Percentiles rank a stretch among this genome's conserved stretches.
Conservation (phyloP, 92 coral and sea anemone genomes). For the Micromussa lordhowensis region DNA sequence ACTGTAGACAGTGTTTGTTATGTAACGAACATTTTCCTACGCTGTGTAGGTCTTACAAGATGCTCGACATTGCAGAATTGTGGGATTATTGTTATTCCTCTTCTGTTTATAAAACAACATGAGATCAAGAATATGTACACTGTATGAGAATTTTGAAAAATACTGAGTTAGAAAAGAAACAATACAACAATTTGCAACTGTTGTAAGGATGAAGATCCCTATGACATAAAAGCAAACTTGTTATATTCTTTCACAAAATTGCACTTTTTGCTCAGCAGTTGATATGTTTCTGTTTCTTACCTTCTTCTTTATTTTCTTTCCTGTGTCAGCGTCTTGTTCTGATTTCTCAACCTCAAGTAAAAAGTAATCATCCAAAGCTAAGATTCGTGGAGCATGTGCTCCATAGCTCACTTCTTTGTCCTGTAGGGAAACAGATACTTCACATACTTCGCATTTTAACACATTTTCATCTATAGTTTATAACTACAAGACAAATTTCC, state of each 20-base stretch:
- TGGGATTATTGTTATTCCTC: neutral
- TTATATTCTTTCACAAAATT: no score
- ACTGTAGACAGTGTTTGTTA: no score
- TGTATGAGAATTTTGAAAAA: no score
- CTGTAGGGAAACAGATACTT: slow-evolving; percentile 23
- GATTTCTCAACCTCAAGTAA: slow-evolving; percentile 87
- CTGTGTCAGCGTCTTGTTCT: slow-evolving; percentile 94
- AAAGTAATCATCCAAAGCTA: slow-evolving; percentile 95
- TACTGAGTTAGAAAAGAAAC: no score
- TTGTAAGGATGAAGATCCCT: no score
- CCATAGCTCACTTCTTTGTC: slow-evolving; percentile 92
- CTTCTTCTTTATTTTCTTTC: slow-evolving; percentile 89
- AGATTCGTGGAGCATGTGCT: slow-evolving; percentile 94
- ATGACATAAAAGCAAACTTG: neutral
- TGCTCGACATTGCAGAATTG: neutral
- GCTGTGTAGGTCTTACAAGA: slow-evolving; percentile 8
- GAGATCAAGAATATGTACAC: no score
- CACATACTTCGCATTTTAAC: neutral
- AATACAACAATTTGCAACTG: no score
- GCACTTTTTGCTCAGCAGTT: neutral
- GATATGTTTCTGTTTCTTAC: slow-evolving; percentile 8
- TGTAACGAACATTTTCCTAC: no score
- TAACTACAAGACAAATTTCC: no score
- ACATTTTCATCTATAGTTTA: neutral
- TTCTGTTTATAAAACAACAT: neutral